Evolutionary conservation across 2,888 invertebrate species (phyloP).

Genomic region (Phorcus lineatus): DNA sequence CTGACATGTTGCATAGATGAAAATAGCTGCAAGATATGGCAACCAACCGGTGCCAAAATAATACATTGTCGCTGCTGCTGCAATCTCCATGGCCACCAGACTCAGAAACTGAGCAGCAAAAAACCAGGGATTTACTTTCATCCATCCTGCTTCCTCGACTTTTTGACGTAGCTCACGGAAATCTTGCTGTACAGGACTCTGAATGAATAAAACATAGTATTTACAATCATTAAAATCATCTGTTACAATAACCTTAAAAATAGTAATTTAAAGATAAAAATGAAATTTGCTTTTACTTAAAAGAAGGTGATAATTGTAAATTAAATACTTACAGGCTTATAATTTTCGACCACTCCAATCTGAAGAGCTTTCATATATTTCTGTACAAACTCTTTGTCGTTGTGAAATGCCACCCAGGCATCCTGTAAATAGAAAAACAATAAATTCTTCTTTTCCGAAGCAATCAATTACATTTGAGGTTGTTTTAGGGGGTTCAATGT

Average conservation of each 20-base stretch:
- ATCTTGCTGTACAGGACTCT: conserved; percentile 49
- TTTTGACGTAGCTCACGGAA: conserved; percentile 50
- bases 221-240: no score
- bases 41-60: conserved; percentile 54
- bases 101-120: conserved; percentile 51
- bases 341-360: conserved; percentile 51
- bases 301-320: not conserved
- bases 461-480: no score
- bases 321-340: conserved; percentile 28
- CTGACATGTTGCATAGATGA: conserved; percentile 56
- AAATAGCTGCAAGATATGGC: conserved; percentile 43
- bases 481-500: no score
- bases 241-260: no score
- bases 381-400: conserved; percentile 64
- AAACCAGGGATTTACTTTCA: conserved; percentile 54
- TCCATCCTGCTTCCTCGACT: conserved; percentile 53
- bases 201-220: not conserved
- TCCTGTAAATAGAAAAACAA: conserved; percentile 60
- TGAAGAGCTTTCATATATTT: conserved; percentile 64
- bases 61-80: conserved; percentile 49
- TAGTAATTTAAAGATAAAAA: no score
- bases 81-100: conserved; percentile 53
- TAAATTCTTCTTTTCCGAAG: no score
- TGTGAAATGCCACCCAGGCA: conserved; percentile 73
- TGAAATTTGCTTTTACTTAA: no score